phyloP scores from a whole-genome alignment of 2,888 invertebrate genomes.

The Tenodera sinensis region DNA sequence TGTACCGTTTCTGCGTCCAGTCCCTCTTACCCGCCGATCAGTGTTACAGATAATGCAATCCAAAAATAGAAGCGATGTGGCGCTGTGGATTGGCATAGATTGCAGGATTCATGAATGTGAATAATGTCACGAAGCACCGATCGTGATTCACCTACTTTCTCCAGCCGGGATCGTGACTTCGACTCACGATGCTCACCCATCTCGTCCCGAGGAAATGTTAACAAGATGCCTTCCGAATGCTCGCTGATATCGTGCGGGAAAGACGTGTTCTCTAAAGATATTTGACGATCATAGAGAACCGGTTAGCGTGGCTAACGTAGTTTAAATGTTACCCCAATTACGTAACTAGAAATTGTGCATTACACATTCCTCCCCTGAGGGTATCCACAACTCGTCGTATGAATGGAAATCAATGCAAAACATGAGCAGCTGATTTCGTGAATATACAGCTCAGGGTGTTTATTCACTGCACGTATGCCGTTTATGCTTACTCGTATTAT shows the following conservation, averaged over 20 bases:
- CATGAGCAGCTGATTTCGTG: background rate
- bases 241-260: background rate
- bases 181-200: background rate
- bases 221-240: background rate
- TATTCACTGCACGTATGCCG: no score
- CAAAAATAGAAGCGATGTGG: background rate
- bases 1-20: background rate
- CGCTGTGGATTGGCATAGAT: background rate
- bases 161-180: background rate
- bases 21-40: background rate
- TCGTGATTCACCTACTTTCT: background rate
- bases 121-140: background rate
- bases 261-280: background rate
- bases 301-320: background rate
- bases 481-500: no score
- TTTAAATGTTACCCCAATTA: background rate
- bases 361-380: background rate
- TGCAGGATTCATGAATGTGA: background rate
- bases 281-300: background rate
- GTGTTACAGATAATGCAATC: background rate
- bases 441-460: no score
- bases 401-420: background rate
- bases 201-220: background rate
- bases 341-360: background rate
- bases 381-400: background rate